Evolutionary conservation across 1,140 invertebrate genomes (phyloP).

Genomic region (Drosophila azteca): DNA sequence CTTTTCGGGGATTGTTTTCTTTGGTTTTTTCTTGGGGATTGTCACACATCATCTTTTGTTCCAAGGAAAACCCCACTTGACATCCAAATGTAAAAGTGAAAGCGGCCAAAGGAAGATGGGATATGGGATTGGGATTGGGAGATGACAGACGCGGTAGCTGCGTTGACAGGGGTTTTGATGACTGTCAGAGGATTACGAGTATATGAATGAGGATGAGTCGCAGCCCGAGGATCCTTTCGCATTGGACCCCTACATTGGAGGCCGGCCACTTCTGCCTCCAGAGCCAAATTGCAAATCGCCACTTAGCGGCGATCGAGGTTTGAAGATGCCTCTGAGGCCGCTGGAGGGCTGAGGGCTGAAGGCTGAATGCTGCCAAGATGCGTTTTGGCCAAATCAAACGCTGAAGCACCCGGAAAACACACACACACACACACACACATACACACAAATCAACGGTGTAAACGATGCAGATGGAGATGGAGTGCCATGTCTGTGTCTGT

Average conservation of each 20-base stretch:
- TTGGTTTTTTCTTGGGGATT: constrained; percentile 6
- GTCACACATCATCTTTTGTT: constrained; percentile 53
- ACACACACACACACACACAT: too few relatives aligned
- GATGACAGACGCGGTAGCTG: constrained; percentile 47
- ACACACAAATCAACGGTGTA: constrained; percentile 9
- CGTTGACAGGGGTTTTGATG: constrained; percentile 43
- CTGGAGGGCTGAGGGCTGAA: not conserved
- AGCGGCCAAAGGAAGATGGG: constrained; percentile 43
- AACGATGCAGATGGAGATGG: constrained; percentile 21
- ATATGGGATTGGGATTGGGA: constrained; percentile 6
- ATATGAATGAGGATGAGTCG: constrained; percentile 1
- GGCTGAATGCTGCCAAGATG: constrained; percentile 6
- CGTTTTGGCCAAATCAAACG: constrained; percentile 48
- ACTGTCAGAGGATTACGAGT: constrained; percentile 5
- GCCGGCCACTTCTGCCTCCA: constrained; percentile 29
- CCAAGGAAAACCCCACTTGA: constrained; percentile 75
- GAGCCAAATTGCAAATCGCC: constrained; percentile 39
- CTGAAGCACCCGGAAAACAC: constrained; percentile 70
- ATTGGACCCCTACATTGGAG: constrained; percentile 17
- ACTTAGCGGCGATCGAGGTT: constrained; percentile 28
- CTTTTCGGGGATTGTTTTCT: constrained; percentile 37
- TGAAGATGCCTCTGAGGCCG: constrained; percentile 41
- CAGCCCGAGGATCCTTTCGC: constrained; percentile 3
- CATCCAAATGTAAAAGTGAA: constrained; percentile 67
- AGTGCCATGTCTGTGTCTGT: constrained; percentile 27